These are phyloP conservation scores for Tretioscincus oriximinensis DNA, from an alignment of 2,113 vertebrate genomes.

Conservation along the genomic window DNA sequence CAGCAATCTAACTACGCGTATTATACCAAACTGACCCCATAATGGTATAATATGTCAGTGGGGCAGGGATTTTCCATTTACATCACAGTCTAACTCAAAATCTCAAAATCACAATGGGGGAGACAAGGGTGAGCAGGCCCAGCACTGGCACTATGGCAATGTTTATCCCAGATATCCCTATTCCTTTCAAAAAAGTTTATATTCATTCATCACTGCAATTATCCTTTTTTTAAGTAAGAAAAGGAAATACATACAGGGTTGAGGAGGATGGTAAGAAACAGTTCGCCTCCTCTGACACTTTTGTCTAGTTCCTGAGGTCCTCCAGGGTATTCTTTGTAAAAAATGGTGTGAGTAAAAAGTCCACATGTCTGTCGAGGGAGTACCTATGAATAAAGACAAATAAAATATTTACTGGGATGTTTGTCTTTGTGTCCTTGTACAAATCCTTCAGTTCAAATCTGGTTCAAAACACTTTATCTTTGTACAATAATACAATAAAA, in stretches of 20 bases:
- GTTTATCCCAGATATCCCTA: background rate
- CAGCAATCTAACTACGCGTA: no score
- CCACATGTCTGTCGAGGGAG: constrained; percentile 98
- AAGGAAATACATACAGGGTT: constrained; percentile 86
- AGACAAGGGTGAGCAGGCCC: no score
- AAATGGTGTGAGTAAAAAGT: constrained; percentile 97
- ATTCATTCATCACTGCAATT: background rate
- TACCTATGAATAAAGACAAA: constrained; percentile 74
- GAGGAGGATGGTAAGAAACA: constrained; percentile 93
- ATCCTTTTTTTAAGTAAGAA: background rate
- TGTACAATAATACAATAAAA: no score
- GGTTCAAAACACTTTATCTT: no score
- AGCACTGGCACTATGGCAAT: no score
- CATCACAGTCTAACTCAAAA: no score
- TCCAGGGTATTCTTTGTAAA: constrained; percentile 97
- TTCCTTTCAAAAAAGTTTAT: background rate
- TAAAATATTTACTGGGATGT: background rate
- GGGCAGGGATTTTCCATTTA: no score
- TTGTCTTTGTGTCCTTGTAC: background rate
- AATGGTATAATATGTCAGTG: no score
- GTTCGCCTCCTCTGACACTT: constrained; percentile 94
- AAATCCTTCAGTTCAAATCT: background rate
- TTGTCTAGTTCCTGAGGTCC: constrained; percentile 95
- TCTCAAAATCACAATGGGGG: no score
- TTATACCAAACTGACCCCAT: no score